Base-by-base conservation (phyloP, 2,113 vertebrate species). In the Seriola quinqueradiata region DNA sequence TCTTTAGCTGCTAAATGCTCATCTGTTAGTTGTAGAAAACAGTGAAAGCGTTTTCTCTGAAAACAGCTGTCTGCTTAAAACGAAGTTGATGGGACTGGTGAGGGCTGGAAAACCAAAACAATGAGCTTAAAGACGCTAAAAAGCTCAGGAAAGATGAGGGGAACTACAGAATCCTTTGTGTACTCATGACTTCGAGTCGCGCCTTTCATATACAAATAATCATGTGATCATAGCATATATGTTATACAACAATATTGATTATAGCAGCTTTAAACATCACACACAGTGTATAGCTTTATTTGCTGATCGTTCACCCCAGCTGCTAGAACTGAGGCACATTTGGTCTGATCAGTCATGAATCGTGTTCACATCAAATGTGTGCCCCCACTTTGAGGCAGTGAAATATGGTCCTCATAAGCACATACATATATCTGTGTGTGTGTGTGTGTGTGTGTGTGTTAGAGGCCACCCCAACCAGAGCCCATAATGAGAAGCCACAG, bases 401-500 rank as follows among this genome's bases (percentile, higher is more conserved):
- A 19, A 58, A 32, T 8, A 58, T 3, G 38, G 70, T 73, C 44
- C 61, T 46, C 70, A 36, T 32, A 60, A 28, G 32, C 8, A 65
- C 59, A 58, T 0, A 21, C 28, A 46, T 34, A 19, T 1, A 1
- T 40, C 3, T n/a, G 52, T 34, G 50, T 70, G 54, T 61, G 50
- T 68, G 36, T 60, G 46, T 77, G 38, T 63, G 46, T 75, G 66
- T 25, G 6, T 52, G 50, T 70, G 54, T 61, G 50, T 68, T 23
- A 34, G 44, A n/a, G 48, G 25, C 21, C 32, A 21, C 75, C 59
- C 55, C 63, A 60, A 48, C 64, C 58, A 38, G 50, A 38, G 70
- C 28, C 70, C 59, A 75, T 90, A 84, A 89, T 90, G 89, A 90
- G 72, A 79, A 87, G 84, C 90, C 82, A 85, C 84, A 80, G 86